phyloP scores from a whole-genome alignment of 2,797 vertebrate species.

The Siniperca obscura region DNA sequence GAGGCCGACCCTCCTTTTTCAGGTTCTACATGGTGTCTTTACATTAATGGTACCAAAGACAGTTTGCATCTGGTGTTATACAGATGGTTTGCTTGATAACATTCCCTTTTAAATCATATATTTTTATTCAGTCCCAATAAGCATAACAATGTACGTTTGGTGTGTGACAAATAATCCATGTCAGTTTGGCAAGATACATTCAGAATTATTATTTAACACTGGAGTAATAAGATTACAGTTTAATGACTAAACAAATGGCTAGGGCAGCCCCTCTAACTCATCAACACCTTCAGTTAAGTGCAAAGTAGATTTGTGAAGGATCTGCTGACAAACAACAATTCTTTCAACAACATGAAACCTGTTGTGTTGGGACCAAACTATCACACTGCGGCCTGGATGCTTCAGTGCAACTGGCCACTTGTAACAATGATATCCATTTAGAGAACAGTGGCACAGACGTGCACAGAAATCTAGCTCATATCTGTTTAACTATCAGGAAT shows the following conservation, averaged over 20 bases:
- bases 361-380: not conserved
- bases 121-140: not conserved
- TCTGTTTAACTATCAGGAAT: not conserved
- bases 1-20: not conserved
- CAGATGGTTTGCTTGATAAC: not conserved
- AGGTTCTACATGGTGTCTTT: not conserved
- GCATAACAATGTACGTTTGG: not conserved
- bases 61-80: not conserved
- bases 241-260: not conserved
- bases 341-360: not conserved
- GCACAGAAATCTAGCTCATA: not conserved
- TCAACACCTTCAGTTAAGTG: not conserved
- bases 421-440: not conserved
- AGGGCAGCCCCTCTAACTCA: not conserved
- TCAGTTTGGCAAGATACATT: not conserved
- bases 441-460: not conserved
- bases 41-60: not conserved
- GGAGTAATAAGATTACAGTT: not conserved
- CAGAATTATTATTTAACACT: not conserved
- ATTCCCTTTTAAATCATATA: not conserved
- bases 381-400: not conserved
- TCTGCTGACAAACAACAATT: slow-evolving; percentile 4
- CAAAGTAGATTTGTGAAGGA: not conserved
- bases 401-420: not conserved
- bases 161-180: not conserved